These are phyloP conservation scores for Chrysina gloriosa DNA, from an alignment of 2,888 invertebrate species.

Conservation along the genomic window DNA sequence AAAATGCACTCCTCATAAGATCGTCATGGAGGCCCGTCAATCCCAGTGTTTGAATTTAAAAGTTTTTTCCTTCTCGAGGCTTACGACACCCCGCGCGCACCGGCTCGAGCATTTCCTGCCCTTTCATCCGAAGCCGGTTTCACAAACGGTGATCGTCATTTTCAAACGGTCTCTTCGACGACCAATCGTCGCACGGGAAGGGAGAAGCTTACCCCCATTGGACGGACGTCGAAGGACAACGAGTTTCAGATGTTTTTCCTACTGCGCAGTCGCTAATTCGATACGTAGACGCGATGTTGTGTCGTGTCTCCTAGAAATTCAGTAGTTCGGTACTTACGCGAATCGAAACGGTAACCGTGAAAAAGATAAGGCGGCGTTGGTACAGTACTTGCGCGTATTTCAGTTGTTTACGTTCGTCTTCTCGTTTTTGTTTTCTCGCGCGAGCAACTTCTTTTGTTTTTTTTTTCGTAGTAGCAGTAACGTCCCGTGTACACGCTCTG, in stretches of 20 bases:
- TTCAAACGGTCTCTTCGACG: constrained; percentile 50
- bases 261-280: constrained; percentile 54
- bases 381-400: constrained; percentile 17
- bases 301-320: constrained; percentile 45
- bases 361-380: constrained; percentile 43
- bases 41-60: constrained; percentile 50
- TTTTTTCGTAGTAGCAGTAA: too few species aligned
- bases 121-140: constrained; percentile 46
- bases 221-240: constrained; percentile 60
- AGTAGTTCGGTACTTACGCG: constrained; percentile 31
- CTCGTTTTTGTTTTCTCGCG: constrained; percentile 22
- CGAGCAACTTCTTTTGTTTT: constrained; percentile 67
- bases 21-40: constrained; percentile 59
- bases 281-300: constrained; percentile 44
- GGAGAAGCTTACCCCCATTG: constrained; percentile 57
- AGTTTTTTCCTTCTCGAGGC: constrained; percentile 49
- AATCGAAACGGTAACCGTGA: constrained; percentile 38
- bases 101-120: constrained; percentile 37
- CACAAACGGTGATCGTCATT: constrained; percentile 52
- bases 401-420: constrained; percentile 32
- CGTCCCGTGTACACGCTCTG: neutral
- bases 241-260: constrained; percentile 52
- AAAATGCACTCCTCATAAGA: constrained; percentile 39
- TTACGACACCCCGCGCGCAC: constrained; percentile 35
- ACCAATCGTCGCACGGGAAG: constrained; percentile 59